phyloP scores from a whole-genome alignment of 1,140 invertebrate species.

The Pogonognathellus flavescens region DNA sequence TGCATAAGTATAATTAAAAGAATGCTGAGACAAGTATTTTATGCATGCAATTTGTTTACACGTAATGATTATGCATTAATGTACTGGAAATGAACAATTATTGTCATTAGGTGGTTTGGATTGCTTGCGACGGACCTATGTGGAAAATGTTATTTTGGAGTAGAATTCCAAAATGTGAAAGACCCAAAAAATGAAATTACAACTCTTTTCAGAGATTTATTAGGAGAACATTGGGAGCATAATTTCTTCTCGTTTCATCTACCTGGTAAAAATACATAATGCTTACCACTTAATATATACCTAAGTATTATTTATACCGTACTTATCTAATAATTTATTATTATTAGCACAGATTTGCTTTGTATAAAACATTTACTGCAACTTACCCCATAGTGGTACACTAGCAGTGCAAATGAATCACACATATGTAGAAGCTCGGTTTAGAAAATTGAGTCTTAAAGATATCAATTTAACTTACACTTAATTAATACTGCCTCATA shows the following conservation, averaged over 20 bases:
- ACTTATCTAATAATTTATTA: no score
- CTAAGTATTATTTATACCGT: no score
- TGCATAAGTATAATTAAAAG: no score
- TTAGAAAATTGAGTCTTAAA: no score
- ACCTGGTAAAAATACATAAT: conserved; percentile 15
- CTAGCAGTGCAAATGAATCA: no score
- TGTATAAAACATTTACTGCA: no score
- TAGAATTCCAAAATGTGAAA: conserved; percentile 36
- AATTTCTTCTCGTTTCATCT: conserved; percentile 29
- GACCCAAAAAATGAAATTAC: conserved; percentile 33
- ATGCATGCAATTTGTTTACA: neutral
- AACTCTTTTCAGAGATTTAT: neutral
- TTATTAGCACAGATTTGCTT: no score
- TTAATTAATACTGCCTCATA: neutral
- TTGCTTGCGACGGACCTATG: conserved; percentile 2
- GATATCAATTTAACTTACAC: no score
- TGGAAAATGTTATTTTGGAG: conserved; percentile 34
- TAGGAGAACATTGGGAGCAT: conserved; percentile 25
- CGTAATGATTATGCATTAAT: neutral
- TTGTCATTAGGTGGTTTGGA: conserved; percentile 2
- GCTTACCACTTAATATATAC: no score
- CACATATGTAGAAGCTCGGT: no score
- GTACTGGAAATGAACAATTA: neutral
- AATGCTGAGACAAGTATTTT: neutral
- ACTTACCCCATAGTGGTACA: no score